Evolutionary conservation across 2,888 invertebrate genomes (phyloP).

Genomic region (Aphidius colemani): DNA sequence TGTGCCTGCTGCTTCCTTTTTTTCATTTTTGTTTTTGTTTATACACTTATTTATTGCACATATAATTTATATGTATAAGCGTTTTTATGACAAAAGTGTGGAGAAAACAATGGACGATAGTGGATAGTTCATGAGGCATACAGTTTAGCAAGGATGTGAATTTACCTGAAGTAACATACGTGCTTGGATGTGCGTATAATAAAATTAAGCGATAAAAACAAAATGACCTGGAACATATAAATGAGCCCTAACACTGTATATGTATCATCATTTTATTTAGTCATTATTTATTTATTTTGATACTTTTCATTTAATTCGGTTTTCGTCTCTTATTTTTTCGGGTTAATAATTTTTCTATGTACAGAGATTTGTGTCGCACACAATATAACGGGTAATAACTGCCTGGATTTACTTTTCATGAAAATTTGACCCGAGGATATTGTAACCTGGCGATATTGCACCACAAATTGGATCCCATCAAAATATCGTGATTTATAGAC

Average conservation of each 20-base stretch:
- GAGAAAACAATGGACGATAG: slow-evolving; percentile 30
- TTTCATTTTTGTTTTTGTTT: background rate
- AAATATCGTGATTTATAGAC: too few relatives aligned
- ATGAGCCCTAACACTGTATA: background rate
- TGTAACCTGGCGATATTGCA: too few relatives aligned
- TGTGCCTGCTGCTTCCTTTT: slow-evolving; percentile 2
- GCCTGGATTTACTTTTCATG: too few relatives aligned
- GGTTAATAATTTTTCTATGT: too few relatives aligned
- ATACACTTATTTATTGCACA: background rate
- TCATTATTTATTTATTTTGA: too few relatives aligned
- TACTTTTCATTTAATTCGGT: too few relatives aligned
- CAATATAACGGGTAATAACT: too few relatives aligned
- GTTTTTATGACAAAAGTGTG: slow-evolving; percentile 26
- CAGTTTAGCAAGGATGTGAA: background rate
- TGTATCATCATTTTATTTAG: background rate
- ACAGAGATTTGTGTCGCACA: too few relatives aligned
- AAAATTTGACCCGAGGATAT: too few relatives aligned
- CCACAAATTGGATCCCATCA: too few relatives aligned
- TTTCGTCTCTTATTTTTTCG: too few relatives aligned
- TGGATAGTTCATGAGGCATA: slow-evolving; percentile 24
- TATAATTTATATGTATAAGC: slow-evolving; percentile 1
- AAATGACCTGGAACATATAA: slow-evolving; percentile 22
- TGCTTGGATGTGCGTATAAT: background rate
- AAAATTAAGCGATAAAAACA: slow-evolving; percentile 9
- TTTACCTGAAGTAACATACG: background rate